Base-by-base conservation (phyloP, 2,113 vertebrate species). In the Eudyptes chrysolophus region DNA sequence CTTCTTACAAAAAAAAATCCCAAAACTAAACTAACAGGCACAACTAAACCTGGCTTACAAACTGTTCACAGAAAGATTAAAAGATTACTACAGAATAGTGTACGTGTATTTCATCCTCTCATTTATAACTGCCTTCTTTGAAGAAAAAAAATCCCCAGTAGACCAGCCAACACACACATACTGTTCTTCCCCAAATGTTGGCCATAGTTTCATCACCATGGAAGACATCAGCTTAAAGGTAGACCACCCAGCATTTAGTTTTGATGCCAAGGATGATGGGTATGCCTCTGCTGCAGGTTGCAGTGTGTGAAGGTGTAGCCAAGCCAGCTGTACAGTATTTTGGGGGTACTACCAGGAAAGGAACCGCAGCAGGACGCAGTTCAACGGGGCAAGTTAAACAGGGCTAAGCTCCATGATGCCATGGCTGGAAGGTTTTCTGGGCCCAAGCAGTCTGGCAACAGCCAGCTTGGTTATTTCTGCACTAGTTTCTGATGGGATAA, bases 11-110 rank as follows among this genome's bases (percentile, higher is more conserved):
- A 58, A 70, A n/a, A 44, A 14, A 32, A 61, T 25, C 6, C 30
- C 14, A 36, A 78, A 58, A 8, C 30, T 4, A 72, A 69, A 32
- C 42, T 38, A 85, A 48, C 8, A 44, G 68, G 5, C 4, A 38
- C 34, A 72, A 21, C 21, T 49, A 49, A 97, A 97, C 54, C 85
- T 95, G 84, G 90, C 87, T 96, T 92, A 87, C 84, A 97, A 97
- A 97, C 76, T 89, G 20, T 79, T 87, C 90, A 96, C 57, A 95
- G 74, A 83, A 96, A 95, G 97, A 80, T 71, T 92, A 40, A 86
- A 89, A 91, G 11, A 92, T 96, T 96, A 55, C 81, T 95, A 75
- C 61, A 80, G 81, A 80, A 93, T 24, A 83, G 30, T 66, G 36
- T 77, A 80, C 83, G 10, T 24, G 10, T 16, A 40, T 68, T 94